phyloP scores from a whole-genome alignment of 37 sponge, comb jelly and placozoan genomes.

The Spongilla lacustris region DNA sequence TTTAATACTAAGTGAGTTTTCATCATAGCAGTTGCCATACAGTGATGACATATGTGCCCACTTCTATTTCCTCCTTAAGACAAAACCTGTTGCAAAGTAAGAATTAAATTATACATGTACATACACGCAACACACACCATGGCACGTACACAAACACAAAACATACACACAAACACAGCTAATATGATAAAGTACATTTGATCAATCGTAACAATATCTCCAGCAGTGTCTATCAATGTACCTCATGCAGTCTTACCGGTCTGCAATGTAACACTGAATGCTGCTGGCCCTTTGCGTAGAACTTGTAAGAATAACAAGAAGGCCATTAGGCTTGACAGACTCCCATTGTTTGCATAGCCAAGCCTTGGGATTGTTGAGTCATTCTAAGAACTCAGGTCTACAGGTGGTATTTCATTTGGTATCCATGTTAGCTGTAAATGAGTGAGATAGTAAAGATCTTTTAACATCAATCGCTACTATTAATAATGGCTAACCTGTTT shows the following conservation, averaged over 20 bases:
- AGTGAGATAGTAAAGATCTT: neutral
- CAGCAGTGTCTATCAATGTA: no score
- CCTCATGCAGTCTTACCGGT: neutral
- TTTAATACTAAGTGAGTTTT: no score
- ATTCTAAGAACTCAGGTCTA: conserved; percentile 56
- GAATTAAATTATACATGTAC: no score
- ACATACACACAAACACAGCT: no score
- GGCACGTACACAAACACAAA: no score
- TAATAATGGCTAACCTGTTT: neutral
- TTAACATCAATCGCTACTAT: neutral
- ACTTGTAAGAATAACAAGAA: conserved; percentile 33
- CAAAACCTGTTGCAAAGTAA: no score
- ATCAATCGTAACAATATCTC: no score
- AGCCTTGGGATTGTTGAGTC: conserved; percentile 50
- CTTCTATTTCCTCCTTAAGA: no score
- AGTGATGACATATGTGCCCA: no score
- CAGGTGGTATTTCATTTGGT: conserved; percentile 65
- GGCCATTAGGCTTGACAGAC: conserved; percentile 13
- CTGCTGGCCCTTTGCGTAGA: neutral
- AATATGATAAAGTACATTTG: no score
- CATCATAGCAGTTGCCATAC: no score
- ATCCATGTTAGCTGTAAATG: conserved; percentile 72
- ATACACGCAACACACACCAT: no score
- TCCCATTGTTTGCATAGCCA: conserved; percentile 77
- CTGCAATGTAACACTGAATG: neutral